Base-by-base conservation (phyloP, 2,888 invertebrate species). In the Eurois occulta region DNA sequence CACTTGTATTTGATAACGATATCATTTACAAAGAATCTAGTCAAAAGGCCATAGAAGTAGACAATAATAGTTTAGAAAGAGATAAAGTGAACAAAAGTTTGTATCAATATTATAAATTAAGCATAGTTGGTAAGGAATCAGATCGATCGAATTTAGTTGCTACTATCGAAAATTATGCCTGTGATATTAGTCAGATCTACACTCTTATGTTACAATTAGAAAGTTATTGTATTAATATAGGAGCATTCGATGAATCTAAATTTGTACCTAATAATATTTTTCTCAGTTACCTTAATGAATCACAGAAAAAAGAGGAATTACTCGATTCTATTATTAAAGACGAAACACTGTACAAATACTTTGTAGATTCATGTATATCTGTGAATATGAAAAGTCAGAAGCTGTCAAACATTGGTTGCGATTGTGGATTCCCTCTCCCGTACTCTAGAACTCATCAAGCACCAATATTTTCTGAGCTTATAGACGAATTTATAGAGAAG, bases 381-480 rank as follows among this genome's bases (percentile, higher is more conserved):
- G 94, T 97, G 1, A 97, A 97, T 93, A 89, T 94, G 72, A 95
- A 96, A 69, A 94, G 92, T 46, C 94, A 94, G 89, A 95, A 90
- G 87, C 88, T 93, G 1, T 91, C 91, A n/a, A 95, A 94, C 87
- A 89, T 94, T 8, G 96, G 96, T 66, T 98, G 98, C 88, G 94
- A 94, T 75, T 98, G 98, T 89, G 97, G 97, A 16, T 97, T 97
- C 89, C 97, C 97, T 0, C 91, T 97, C 48, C 97, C 97, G 0
- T 96, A 93, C 77, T 94, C 95, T 0, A 91, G 96, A 88, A 94
- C 93, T 65, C 94, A 93, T 87, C 92, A 93, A 83, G 91, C 91
- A 91, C 96, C 94, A 86, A 95, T 96, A 58, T 97, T 97, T 92
- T 95, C 97, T 1, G 94, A 97, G 55, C 90, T 97, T 65, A 97